A percentile compares a stretch with the other conserved stretches of the same genome.
These are phyloP conservation scores for Melitaea cinxia DNA, from an alignment of 1,140 invertebrate species.

Conservation along the genomic window DNA sequence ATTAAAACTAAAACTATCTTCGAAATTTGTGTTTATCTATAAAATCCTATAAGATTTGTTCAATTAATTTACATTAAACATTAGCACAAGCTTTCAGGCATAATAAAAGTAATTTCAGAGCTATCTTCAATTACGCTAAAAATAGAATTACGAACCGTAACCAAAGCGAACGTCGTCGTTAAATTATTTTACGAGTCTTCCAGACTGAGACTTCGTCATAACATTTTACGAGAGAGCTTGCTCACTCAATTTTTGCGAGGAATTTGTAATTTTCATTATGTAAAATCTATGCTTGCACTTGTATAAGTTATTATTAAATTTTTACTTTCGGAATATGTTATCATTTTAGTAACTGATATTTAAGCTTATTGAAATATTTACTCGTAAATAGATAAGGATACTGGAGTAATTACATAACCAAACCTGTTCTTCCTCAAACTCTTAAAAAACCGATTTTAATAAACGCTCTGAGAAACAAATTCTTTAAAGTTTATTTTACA, in stretches of 20 bases:
- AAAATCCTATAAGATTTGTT: too few relatives aligned
- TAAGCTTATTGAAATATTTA: too few relatives aligned
- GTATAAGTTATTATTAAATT: neutral
- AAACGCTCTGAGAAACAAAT: too few relatives aligned
- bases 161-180: slow-evolving; percentile 39
- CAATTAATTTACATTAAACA: neutral
- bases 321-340: neutral
- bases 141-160: slow-evolving; percentile 41
- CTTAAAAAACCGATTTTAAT: too few relatives aligned
- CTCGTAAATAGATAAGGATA: too few relatives aligned
- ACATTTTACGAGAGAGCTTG: slow-evolving; percentile 20
- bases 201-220: slow-evolving; percentile 32
- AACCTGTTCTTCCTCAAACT: too few relatives aligned
- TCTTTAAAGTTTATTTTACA: too few relatives aligned
- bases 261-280: slow-evolving; percentile 11
- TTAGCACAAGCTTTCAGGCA: neutral
- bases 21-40: too few relatives aligned
- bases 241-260: slow-evolving; percentile 13
- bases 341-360: too few relatives aligned
- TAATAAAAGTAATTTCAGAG: slow-evolving; percentile 26
- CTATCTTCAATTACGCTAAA: slow-evolving; percentile 38
- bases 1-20: too few relatives aligned
- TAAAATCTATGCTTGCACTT: neutral
- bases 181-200: slow-evolving; percentile 36
- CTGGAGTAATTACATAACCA: too few relatives aligned